phyloP scores from a whole-genome alignment of 1,140 invertebrate genomes.

The Saxidomus purpurata region DNA sequence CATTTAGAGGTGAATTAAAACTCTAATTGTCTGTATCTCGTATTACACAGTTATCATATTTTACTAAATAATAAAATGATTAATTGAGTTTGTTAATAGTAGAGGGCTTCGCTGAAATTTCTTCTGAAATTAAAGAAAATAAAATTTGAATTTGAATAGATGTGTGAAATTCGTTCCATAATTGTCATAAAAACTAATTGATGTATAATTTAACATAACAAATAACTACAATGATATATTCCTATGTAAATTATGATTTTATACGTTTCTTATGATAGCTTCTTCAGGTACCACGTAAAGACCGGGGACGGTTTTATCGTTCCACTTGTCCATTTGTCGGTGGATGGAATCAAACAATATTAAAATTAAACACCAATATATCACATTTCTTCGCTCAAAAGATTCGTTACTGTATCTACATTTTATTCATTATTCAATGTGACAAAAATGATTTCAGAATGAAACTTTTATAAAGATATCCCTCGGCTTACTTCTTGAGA shows the following conservation, averaged over 20 bases:
- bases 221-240: neutral
- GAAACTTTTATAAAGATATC: too few relatives aligned
- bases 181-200: constrained; percentile 1
- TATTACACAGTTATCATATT: constrained; percentile 30
- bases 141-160: constrained; percentile 31
- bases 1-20: constrained; percentile 7
- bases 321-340: too few relatives aligned
- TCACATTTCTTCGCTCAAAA: too few relatives aligned
- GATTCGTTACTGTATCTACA: too few relatives aligned
- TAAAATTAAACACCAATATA: too few relatives aligned
- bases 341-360: too few relatives aligned
- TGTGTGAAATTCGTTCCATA: neutral
- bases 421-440: too few relatives aligned
- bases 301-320: too few relatives aligned
- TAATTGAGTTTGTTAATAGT: constrained; percentile 38
- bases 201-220: neutral
- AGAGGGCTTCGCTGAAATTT: constrained; percentile 11
- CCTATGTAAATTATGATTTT: neutral
- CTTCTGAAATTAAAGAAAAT: constrained; percentile 55
- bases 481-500: too few relatives aligned
- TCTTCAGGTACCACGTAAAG: too few relatives aligned
- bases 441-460: too few relatives aligned
- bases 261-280: too few relatives aligned
- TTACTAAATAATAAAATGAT: constrained; percentile 22
- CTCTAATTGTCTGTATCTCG: constrained; percentile 16